Base-by-base conservation (phyloP, 2,113 vertebrate species). In the Podarcis muralis region DNA sequence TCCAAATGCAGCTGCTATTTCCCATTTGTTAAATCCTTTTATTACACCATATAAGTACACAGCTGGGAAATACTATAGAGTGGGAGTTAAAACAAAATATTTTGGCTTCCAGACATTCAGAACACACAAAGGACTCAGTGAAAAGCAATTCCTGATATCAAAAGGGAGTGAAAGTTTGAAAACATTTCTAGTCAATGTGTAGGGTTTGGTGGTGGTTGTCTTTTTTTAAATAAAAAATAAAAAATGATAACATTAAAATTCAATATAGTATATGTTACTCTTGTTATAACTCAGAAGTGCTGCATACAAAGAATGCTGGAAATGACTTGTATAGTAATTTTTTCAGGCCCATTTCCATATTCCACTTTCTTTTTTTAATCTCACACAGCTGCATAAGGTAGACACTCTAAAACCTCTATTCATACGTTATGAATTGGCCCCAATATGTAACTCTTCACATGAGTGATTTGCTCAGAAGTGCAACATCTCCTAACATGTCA, bases 11-110 rank as follows among this genome's bases (percentile, higher is more conserved):
- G 96, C 96, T 97, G 96, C 95, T 97, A 95, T 95, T 97, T 96
- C 96, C 95, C 95, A 97, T 96, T 97, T 96, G 95, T 96, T 97
- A 96, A 96, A 96, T 95, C 93, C 91, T 95, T 97, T 97, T 96
- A 97, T 97, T 96, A 96, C 90, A 96, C 94, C 90, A 93, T 97
- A 93, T 95, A 97, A 97, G 94, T 96, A 97, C 96, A 97, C 95
- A 97, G 97, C 97, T 97, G 96, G 96, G 96, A 97, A 96, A 96
- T 95, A 96, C 95, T 96, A 94, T 93, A 94, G 94, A 97, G 95
- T 95, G 94, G 95, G 95, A 96, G 95, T 96, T 97, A 96, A 97
- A 97, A 96, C 95, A 95, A 97, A 97, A 97, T 97, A 97, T 97
- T 97, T 97, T 97, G 96, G 94, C 96, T 97, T 97, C 91, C 92